phyloP scores from a whole-genome alignment of 2,888 invertebrate genomes.

The Drosophila paranaensis region DNA sequence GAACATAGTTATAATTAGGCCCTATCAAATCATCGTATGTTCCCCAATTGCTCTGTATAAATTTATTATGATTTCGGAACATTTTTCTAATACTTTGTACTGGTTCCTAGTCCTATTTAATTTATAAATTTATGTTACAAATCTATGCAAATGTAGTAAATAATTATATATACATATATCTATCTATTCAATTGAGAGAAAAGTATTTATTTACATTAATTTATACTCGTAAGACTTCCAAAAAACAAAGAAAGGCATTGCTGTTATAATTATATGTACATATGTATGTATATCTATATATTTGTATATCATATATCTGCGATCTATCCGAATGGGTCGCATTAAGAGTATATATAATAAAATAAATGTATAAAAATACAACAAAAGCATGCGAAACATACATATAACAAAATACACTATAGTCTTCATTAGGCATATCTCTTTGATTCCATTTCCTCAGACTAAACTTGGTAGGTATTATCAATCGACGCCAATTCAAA shows the following conservation, averaged over 20 bases:
- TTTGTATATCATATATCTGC: constrained; percentile 42
- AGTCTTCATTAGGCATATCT: constrained; percentile 18
- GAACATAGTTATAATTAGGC: constrained; percentile 21
- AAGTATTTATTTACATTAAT: constrained; percentile 74
- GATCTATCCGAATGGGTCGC: constrained; percentile 10
- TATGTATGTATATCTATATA: constrained; percentile 46
- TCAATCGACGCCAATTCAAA: constrained; percentile 8
- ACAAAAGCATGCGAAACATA: constrained; percentile 12
- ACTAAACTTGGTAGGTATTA: constrained; percentile 10
- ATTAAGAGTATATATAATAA: constrained; percentile 14
- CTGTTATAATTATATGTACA: constrained; percentile 61
- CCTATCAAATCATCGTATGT: constrained; percentile 17
- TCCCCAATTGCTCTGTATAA: constrained; percentile 18
- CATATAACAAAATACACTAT: constrained; percentile 17
- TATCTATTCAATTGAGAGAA: constrained; percentile 43
- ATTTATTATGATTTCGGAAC: constrained; percentile 33
- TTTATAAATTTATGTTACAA: constrained; percentile 53
- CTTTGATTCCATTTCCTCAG: constrained; percentile 7
- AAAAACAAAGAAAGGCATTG: constrained; percentile 70
- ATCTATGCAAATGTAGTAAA: constrained; percentile 57
- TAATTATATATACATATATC: constrained; percentile 19
- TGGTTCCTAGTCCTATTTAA: constrained; percentile 77
- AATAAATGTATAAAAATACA: constrained; percentile 23
- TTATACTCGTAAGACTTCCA: constrained; percentile 54
- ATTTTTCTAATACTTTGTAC: constrained; percentile 61